Evolutionary conservation across 2,888 invertebrate genomes (phyloP).

Genomic region (Brachyptera risi): DNA sequence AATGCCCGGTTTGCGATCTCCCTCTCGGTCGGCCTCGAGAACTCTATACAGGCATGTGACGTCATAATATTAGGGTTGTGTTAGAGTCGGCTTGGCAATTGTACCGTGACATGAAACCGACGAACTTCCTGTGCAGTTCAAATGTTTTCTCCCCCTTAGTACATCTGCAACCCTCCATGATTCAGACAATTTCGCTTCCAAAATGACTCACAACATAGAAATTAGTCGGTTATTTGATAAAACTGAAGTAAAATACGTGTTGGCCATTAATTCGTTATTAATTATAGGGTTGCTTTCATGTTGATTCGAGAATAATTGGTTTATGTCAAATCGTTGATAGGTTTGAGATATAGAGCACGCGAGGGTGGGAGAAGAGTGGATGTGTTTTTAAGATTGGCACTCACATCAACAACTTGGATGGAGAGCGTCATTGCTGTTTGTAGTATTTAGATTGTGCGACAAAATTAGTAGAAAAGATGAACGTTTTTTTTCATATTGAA

Average conservation of each 20-base stretch:
- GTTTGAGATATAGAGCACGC: not conserved
- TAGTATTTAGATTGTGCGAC: too few species aligned
- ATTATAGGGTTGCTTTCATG: not conserved
- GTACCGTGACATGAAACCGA: constrained; percentile 14
- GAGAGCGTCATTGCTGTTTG: too few species aligned
- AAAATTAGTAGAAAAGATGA: too few species aligned
- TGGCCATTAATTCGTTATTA: constrained; percentile 5
- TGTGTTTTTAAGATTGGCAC: too few species aligned
- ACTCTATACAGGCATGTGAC: too few species aligned
- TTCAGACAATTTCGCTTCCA: not conserved
- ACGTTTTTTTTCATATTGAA: too few species aligned
- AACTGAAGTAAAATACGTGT: not conserved
- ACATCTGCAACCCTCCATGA: constrained; percentile 7
- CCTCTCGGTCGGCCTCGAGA: too few species aligned
- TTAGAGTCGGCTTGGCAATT: not conserved
- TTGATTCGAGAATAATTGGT: constrained; percentile 1
- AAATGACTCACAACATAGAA: constrained; percentile 12
- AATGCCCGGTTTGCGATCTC: too few species aligned
- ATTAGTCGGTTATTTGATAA: not conserved
- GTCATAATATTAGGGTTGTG: constrained; percentile 14
- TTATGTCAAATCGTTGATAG: not conserved
- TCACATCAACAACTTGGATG: too few species aligned
- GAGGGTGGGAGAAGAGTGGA: too few species aligned
- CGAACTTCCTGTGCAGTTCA: constrained; percentile 14
- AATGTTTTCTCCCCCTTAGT: not conserved